Base-by-base conservation (phyloP, 53 echinoderm and acorn worm genomes). In the Pentamera pediparva region DNA sequence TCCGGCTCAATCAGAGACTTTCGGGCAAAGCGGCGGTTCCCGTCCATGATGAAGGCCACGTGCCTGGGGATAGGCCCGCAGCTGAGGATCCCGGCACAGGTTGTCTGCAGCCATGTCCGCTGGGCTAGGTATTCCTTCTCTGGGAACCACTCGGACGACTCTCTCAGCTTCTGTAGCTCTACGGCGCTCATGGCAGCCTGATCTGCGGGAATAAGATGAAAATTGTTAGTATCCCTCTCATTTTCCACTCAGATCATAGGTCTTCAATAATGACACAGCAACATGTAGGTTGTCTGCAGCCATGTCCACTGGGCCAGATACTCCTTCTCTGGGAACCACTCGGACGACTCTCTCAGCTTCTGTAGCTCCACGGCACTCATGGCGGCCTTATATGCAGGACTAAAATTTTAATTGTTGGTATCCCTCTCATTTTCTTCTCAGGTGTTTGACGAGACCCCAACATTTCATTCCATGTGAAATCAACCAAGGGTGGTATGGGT, bases 21-120 rank as follows among this genome's bases (percentile, higher is more conserved):
- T 77, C 51, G 79, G 17, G 96, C 96, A 71, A 84, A 96, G n/a
- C 96, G 78, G 56, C 96, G 69, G 63, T 96, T 96, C 58, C 96
- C 96, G 69, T 91, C 96, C 96, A 96, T 96, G 65, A 96, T 96
- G 72, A 91, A 91, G 15, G 96, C 96, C 2, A 96, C 80, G 69
- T 96, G 96, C 21, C 72, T 78, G 0, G 96, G 96, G 7, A 96
- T 70, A 0, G 90, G 88, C 54, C 96, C 96, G 3, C 83, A 69
- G 41, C 79, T 85, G 35, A 96, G 60, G n/a, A 91, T 77, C 10
- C 83, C 63, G 6, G 83, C 65, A 58, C 90, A 91, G 30, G 76
- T 82, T 45, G 81, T 81, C 64, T 90, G 90, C 5, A 96, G 37
- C 96, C 96, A 96, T 17, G 90, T 96, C 75, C 79, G 85, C 70